Evolutionary conservation across 2,113 vertebrate genomes (phyloP).

Genomic region (Cairina moschata): DNA sequence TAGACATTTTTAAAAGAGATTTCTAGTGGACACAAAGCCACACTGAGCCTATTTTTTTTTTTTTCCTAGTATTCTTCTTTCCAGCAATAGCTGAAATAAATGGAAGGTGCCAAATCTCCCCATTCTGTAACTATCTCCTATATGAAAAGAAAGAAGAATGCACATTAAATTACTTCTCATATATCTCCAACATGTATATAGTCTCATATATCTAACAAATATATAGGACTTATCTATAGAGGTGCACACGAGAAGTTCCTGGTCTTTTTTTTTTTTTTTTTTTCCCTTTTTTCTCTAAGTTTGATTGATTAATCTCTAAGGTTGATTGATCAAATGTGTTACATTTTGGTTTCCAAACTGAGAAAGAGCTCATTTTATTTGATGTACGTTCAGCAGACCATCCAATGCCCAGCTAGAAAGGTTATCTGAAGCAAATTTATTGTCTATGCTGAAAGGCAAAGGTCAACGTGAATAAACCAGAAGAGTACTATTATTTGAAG

Average conservation of each 20-base stretch:
- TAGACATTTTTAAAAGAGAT: neutral
- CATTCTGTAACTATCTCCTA: neutral
- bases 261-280: too few species aligned
- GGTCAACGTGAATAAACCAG: neutral
- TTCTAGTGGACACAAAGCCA: neutral
- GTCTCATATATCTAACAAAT: neutral
- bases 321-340: neutral
- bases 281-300: neutral
- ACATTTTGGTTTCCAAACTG: neutral
- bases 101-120: neutral
- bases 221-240: neutral
- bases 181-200: neutral
- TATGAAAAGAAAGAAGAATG: neutral
- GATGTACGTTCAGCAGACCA: neutral
- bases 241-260: neutral
- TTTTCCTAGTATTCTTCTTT: neutral
- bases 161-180: neutral
- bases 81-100: neutral
- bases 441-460: neutral
- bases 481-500: neutral
- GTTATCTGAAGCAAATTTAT: neutral
- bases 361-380: neutral
- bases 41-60: neutral
- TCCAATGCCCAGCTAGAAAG: neutral
- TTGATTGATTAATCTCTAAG: neutral